These are phyloP conservation scores for Bradypodion pumilum DNA, from an alignment of 2,797 vertebrate species.

Conservation along the genomic window DNA sequence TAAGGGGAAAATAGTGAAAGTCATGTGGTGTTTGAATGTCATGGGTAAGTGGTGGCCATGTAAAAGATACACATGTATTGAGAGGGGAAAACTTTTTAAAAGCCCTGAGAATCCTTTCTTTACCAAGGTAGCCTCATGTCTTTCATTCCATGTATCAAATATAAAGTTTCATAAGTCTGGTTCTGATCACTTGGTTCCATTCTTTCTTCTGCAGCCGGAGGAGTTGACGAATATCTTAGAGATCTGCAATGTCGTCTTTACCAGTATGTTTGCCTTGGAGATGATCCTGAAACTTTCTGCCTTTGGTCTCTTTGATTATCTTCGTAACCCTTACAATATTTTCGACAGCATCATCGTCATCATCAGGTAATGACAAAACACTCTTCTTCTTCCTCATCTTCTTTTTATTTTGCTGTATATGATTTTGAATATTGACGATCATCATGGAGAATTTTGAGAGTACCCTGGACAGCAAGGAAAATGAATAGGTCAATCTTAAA, in stretches of 20 bases:
- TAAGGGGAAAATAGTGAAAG: background rate
- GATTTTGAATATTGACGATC: too few relatives aligned
- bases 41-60: background rate
- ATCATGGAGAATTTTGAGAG: too few relatives aligned
- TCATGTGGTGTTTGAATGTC: background rate
- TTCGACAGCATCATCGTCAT: slow-evolving; percentile 96
- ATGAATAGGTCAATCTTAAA: too few relatives aligned
- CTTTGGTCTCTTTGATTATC: slow-evolving; percentile 91
- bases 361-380: slow-evolving; percentile 85
- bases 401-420: too few relatives aligned
- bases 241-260: slow-evolving; percentile 98
- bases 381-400: background rate
- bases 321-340: slow-evolving; percentile 95
- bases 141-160: slow-evolving; percentile 3
- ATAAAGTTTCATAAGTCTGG: slow-evolving; percentile 28
- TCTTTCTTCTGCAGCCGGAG: slow-evolving; percentile 80
- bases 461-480: too few relatives aligned
- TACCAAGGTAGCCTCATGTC: background rate
- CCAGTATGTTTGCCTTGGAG: slow-evolving; percentile 97
- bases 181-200: slow-evolving; percentile 67
- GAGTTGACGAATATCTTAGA: slow-evolving; percentile 94
- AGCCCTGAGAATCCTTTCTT: background rate
- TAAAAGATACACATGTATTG: background rate
- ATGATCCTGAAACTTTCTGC: slow-evolving; percentile 96
- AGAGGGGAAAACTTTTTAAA: background rate